Conservation (phyloP, 2,113 vertebrate species). For the Phainopepla nitens region DNA sequence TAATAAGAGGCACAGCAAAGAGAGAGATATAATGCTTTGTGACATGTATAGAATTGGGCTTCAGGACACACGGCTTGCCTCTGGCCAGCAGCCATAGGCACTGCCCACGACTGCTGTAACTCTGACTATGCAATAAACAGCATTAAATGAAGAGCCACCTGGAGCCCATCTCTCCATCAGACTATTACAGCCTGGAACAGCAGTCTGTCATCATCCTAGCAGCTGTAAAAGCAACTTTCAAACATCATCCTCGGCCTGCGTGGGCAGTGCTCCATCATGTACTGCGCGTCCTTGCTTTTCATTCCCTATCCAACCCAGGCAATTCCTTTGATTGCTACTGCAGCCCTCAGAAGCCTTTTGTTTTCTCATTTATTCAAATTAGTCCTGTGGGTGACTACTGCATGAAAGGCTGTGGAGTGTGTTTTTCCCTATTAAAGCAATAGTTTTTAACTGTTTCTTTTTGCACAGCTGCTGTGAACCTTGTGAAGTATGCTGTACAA, state of each 20-base stretch:
- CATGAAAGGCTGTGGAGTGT: not conserved
- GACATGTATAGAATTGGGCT: too few relatives aligned
- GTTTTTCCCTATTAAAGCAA: not conserved
- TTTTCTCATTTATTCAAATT: not conserved
- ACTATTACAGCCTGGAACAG: not conserved
- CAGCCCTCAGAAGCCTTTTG: not conserved
- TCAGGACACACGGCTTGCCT: too few relatives aligned
- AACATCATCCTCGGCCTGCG: not conserved
- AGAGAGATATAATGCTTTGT: too few relatives aligned
- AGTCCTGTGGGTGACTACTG: not conserved
- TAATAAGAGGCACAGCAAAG: too few relatives aligned
- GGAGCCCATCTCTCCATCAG: too few relatives aligned
- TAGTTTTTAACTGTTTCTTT: not conserved
- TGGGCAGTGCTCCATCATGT: not conserved
- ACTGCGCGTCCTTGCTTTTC: accelerated
- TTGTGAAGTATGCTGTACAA: not conserved
- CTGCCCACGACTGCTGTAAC: too few relatives aligned
- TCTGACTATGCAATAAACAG: too few relatives aligned
- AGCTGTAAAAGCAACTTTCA: not conserved
- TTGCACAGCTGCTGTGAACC: not conserved
- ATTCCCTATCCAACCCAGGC: not conserved
- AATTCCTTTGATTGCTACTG: not conserved
- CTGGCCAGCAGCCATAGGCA: too few relatives aligned
- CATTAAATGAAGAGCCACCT: too few relatives aligned
- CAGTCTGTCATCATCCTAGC: not conserved